These are phyloP conservation scores for Oncorhynchus masou DNA, from an alignment of 2,113 vertebrate genomes.

Conservation along the genomic window DNA sequence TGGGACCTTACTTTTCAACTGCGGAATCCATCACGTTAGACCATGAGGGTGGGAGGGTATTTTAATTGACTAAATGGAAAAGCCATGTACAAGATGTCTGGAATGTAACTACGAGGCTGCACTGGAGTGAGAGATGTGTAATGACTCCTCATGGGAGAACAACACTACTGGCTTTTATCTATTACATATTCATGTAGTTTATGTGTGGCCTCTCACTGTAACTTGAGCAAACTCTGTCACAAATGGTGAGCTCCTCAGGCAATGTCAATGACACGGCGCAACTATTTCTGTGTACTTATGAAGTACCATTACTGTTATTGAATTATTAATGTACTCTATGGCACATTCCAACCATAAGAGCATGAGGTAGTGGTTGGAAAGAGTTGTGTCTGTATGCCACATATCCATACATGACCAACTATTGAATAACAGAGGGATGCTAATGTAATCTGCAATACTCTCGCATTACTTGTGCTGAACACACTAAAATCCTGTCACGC, in stretches of 20 bases:
- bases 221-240: not conserved
- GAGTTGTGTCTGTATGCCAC: not conserved
- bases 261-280: not conserved
- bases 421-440: not conserved
- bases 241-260: not conserved
- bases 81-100: conserved; percentile 25
- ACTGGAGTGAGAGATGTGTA: conserved; percentile 30
- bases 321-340: no score
- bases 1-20: conserved; percentile 26
- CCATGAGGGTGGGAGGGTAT: conserved; percentile 2
- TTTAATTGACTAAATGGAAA: conserved; percentile 55
- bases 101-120: conserved; percentile 2
- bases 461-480: conserved; percentile 3
- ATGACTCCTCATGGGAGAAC: conserved; percentile 10
- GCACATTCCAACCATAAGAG: not conserved
- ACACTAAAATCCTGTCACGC: no score
- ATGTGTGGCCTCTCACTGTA: not conserved
- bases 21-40: conserved; percentile 44
- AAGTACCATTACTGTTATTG: no score
- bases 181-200: not conserved
- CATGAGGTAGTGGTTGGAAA: not conserved
- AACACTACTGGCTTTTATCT: not conserved
- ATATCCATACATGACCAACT: not conserved
- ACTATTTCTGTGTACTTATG: no score
- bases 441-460: not conserved